Base-by-base conservation (phyloP, 2,888 invertebrate species). In the Sthenelais limicola region DNA sequence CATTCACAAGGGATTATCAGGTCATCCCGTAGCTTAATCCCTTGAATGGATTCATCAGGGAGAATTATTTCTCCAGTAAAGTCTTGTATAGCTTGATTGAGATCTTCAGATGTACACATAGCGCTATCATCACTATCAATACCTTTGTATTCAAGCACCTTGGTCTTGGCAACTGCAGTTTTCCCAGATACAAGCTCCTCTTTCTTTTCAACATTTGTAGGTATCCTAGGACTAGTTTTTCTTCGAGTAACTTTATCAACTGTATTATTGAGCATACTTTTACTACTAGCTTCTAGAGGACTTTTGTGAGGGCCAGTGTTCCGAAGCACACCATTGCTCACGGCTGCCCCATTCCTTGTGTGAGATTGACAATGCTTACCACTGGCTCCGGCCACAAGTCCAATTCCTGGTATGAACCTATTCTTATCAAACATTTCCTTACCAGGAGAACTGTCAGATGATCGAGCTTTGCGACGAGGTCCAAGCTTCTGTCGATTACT, bases 1-100 rank as follows among this genome's bases (percentile, higher is more conserved):
- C 38, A 38, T 35, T 62, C 62, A 38, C 62, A 62, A 18, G 21
- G 62, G n/a, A 62, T 62, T 15, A 62, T 38, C 26, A 62, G 62
- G 26, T 38, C 62, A 38, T 62, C 62, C 7, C 38, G 24, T 21
- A 62, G 62, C 3, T 18, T 35, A 24, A 62, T 62, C 18, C 21
- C 38, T 24, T 38, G 21, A 2, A 43, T 21, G 24, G 2, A 26
- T 43, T 62, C 62, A 62, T 62, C 38, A 7, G 62, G 62, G 2
- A 35, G 62, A 12, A 62, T 12, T 7, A 62, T 12, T 26, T 62
- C 24, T 4, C 62, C 62, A 12, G 62, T 35, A 43, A 7, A 62
- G 7, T 62, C 38, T 1, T 35, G 12, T 24, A 62, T 35, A 2
- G 62, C 38, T 1, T 56, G 32, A 12, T 28, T 56, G 3, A 62